Evolutionary conservation across 2,888 invertebrate genomes (phyloP).

Genomic region (Oxystoma pomonae): DNA sequence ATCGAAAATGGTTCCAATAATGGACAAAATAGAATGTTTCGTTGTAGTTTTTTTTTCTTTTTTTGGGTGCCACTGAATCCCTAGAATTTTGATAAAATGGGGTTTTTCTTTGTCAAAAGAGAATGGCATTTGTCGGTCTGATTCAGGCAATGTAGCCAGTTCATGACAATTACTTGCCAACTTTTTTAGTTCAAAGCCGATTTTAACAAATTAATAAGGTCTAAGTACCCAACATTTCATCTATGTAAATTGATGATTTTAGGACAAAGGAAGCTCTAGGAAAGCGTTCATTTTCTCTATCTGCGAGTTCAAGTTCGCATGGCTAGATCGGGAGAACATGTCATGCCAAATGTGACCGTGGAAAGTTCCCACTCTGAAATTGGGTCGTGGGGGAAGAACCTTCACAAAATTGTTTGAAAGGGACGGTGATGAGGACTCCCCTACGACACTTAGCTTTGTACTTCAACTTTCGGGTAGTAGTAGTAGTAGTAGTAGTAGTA

Average conservation of each 20-base stretch:
- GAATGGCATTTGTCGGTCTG: neutral
- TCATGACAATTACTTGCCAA: neutral
- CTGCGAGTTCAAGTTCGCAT: neutral
- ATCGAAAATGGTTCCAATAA: constrained; percentile 4
- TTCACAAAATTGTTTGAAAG: neutral
- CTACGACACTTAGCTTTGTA: too few relatives aligned
- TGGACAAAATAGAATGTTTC: constrained; percentile 9
- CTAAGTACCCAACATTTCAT: neutral
- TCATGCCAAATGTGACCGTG: neutral
- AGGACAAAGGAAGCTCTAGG: neutral
- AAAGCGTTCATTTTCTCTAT: neutral
- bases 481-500: too few relatives aligned
- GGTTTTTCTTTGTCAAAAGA: neutral
- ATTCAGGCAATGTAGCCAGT: neutral
- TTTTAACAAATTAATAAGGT: neutral
- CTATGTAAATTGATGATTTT: neutral
- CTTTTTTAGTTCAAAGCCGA: constrained; percentile 2
- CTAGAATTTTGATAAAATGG: neutral
- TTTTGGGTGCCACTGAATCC: neutral
- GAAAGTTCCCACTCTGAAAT: neutral
- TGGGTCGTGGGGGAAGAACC: neutral
- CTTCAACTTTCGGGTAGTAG: too few relatives aligned
- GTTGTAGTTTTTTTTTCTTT: neutral
- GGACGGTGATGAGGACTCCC: constrained; percentile 2
- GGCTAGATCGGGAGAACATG: neutral